Evolutionary conservation across 2,888 invertebrate species (phyloP).

Genomic region (Oligia latruncula): DNA sequence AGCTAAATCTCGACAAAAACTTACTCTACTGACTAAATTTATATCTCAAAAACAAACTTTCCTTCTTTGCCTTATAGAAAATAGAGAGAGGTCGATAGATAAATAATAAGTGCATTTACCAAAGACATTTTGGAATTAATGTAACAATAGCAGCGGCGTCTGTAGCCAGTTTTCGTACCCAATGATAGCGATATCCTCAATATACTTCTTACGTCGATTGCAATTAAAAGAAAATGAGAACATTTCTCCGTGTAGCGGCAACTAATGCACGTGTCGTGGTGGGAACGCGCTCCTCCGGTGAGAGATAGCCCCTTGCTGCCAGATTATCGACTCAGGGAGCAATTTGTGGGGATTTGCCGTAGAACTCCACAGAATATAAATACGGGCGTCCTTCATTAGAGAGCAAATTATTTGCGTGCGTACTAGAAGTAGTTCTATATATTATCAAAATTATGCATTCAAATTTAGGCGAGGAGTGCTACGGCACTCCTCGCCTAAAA

Average conservation of each 20-base stretch:
- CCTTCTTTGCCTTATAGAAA: background rate
- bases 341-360: conserved; percentile 42
- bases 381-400: conserved; percentile 14
- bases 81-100: background rate
- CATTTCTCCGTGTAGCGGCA: background rate
- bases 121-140: background rate
- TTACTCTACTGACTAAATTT: no score
- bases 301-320: background rate
- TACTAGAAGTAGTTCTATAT: background rate
- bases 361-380: conserved; percentile 28
- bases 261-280: conserved; percentile 7
- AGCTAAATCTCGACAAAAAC: no score
- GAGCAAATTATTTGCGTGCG: conserved; percentile 17
- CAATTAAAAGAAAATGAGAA: conserved; percentile 17
- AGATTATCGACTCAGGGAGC: conserved; percentile 43
- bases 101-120: background rate
- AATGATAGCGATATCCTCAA: background rate
- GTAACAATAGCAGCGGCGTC: background rate
- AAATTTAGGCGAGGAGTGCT: no score
- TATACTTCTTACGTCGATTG: conserved; percentile 14
- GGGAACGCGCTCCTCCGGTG: background rate
- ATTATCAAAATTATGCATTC: background rate
- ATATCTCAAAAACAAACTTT: no score
- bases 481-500: no score
- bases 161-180: background rate